phyloP scores from a whole-genome alignment of 1,140 invertebrate species.

The Colletes gigas region DNA sequence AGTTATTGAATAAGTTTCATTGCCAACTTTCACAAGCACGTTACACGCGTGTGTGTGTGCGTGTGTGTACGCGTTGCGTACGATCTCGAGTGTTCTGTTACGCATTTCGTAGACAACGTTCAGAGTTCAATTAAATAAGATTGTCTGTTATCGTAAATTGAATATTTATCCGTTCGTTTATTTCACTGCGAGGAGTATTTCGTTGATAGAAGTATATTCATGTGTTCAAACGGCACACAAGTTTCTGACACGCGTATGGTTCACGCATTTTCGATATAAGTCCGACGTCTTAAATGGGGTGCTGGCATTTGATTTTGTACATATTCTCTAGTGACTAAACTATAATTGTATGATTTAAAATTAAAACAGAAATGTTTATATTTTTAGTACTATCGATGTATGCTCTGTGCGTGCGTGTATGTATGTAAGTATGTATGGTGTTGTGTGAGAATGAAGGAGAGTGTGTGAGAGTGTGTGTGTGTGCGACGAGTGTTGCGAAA shows the following conservation, averaged over 20 bases:
- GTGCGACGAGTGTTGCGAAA: constrained; percentile 31
- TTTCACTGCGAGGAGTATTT: constrained; percentile 1
- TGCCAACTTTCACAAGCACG: neutral
- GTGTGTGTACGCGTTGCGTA: neutral
- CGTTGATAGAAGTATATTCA: constrained; percentile 2
- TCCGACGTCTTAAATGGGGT: constrained; percentile 34
- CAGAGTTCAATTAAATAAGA: neutral
- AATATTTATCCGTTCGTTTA: neutral
- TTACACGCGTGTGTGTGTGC: too few relatives aligned
- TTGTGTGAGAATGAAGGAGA: too few relatives aligned
- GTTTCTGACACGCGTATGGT: neutral
- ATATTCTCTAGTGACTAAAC: constrained; percentile 21
- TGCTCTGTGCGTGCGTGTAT: constrained; percentile 1
- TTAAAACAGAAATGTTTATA: constrained; percentile 49
- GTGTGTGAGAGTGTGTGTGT: neutral
- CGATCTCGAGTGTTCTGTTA: neutral
- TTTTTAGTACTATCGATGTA: constrained; percentile 61
- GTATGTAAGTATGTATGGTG: constrained; percentile 2
- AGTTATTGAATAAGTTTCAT: constrained; percentile 7
- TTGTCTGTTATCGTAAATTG: neutral
- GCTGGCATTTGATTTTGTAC: constrained; percentile 64
- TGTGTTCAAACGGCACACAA: neutral
- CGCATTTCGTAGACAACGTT: neutral
- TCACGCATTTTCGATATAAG: neutral
- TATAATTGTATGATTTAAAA: constrained; percentile 56